These are phyloP conservation scores for Uria aalge DNA, from an alignment of 2,113 vertebrate genomes.

Conservation along the genomic window DNA sequence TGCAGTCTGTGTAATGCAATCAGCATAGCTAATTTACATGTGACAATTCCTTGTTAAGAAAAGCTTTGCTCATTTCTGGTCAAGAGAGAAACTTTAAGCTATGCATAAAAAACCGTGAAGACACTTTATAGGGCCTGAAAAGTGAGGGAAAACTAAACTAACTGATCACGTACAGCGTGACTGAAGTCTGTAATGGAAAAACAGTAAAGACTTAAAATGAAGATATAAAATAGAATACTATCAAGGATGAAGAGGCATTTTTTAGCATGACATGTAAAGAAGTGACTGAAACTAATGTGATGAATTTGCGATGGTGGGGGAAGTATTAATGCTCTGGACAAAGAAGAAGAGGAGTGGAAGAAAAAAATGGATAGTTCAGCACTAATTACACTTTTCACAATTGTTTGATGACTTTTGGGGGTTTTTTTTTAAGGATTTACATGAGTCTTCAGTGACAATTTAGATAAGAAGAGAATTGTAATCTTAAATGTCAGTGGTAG, in stretches of 20 bases:
- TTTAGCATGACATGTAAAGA: not conserved
- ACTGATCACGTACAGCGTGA: not conserved
- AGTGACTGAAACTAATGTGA: not conserved
- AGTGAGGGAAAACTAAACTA: not conserved
- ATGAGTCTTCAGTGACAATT: not conserved
- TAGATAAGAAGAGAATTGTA: not conserved
- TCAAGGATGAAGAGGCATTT: not conserved
- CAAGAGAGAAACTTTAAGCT: not conserved
- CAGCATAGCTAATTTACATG: not conserved
- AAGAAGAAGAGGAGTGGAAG: not conserved
- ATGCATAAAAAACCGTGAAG: not conserved
- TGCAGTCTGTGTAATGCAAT: not conserved
- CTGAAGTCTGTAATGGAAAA: not conserved
- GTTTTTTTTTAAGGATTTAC: not conserved
- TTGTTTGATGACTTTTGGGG: not conserved
- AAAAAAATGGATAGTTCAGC: not conserved
- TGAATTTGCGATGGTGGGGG: not conserved
- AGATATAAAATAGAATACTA: not conserved
- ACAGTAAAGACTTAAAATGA: not conserved
- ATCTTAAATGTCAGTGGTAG: not conserved
- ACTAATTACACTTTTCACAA: not conserved
- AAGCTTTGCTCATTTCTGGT: not conserved
- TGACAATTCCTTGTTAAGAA: not conserved
- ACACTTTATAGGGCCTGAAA: not conserved
- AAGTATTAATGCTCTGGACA: not conserved